phyloP scores from a whole-genome alignment of 2,888 invertebrate species.

The Sinohyriopsis cumingii region DNA sequence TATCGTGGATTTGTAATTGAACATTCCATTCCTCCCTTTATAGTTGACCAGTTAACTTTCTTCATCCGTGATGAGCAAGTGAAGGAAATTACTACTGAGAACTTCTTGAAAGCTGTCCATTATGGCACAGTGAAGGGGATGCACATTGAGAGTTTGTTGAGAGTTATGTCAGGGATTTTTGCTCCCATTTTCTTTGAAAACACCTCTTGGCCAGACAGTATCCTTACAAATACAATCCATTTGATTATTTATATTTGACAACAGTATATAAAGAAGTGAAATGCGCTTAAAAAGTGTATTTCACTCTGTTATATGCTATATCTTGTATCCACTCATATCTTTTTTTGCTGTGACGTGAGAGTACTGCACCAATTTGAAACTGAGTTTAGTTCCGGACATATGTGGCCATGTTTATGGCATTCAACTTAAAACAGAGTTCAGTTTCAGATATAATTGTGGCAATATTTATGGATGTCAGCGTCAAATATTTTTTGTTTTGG shows the following conservation, averaged over 20 bases:
- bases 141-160: conserved; percentile 69
- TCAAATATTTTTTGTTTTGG: no score
- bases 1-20: conserved; percentile 64
- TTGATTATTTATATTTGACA: background rate
- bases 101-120: conserved; percentile 65
- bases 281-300: no score
- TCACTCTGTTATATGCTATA: no score
- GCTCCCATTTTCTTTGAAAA: conserved; percentile 83
- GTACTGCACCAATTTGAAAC: no score
- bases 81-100: conserved; percentile 58
- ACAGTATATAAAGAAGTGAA: background rate
- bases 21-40: conserved; percentile 58
- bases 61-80: conserved; percentile 60
- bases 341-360: no score
- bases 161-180: conserved; percentile 71
- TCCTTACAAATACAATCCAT: conserved; percentile 55
- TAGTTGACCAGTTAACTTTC: conserved; percentile 66
- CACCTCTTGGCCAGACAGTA: conserved; percentile 87
- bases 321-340: no score
- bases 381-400: no score
- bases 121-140: conserved; percentile 69
- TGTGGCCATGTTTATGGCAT: no score
- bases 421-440: no score
- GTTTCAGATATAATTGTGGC: no score
- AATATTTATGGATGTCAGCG: no score